Conservation (phyloP, 2,888 invertebrate genomes). For the Prosopocoilus inquinatus region DNA sequence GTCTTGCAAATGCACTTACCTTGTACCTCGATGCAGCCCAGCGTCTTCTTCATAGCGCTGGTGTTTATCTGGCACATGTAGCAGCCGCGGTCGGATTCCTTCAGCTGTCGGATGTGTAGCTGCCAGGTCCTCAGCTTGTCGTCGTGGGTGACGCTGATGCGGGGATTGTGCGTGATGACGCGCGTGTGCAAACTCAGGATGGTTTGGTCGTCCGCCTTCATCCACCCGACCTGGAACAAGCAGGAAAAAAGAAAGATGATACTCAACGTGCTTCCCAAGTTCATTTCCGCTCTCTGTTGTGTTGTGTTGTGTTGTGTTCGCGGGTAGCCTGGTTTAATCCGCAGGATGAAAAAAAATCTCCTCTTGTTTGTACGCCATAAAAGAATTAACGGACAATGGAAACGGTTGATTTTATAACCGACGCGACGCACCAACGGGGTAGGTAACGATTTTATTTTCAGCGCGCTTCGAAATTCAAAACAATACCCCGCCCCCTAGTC, state of each 20-base stretch:
- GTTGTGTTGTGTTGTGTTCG: no score
- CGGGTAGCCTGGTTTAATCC: no score
- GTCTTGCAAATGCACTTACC: constrained; percentile 53
- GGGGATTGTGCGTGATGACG: constrained; percentile 72
- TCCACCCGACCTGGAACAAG: constrained; percentile 81
- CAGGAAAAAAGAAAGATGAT: constrained; percentile 31
- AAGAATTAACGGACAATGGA: no score
- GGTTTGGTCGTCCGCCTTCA: constrained; percentile 73
- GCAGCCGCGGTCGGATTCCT: constrained; percentile 72
- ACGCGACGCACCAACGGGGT: no score
- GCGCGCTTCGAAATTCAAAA: no score
- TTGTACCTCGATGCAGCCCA: constrained; percentile 75
- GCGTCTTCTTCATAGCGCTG: constrained; percentile 72
- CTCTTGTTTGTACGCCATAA: no score
- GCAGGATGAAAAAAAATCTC: no score
- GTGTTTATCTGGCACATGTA: constrained; percentile 83
- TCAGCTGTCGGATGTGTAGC: constrained; percentile 68
- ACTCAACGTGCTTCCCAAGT: constrained; percentile 5
- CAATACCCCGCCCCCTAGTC: no score
- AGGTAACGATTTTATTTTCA: no score
- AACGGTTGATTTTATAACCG: no score
- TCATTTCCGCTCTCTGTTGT: no score
- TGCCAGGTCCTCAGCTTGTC: constrained; percentile 72
- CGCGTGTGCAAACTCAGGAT: constrained; percentile 70
- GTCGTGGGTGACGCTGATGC: constrained; percentile 69